phyloP scores from a whole-genome alignment of 2,797 vertebrate species.

The Pseudochromis fuscus region DNA sequence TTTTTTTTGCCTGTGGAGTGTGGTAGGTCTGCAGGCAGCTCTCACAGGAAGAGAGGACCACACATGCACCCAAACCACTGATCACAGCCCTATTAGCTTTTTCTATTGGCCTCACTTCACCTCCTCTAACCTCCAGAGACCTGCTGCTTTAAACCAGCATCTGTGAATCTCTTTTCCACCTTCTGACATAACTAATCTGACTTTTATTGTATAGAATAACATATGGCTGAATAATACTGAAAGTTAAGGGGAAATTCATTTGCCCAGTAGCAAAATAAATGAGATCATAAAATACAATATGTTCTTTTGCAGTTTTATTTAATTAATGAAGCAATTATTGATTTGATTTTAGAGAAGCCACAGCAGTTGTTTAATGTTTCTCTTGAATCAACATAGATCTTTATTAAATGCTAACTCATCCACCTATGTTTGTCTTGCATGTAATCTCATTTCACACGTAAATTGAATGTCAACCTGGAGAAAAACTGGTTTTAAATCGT shows the following conservation, averaged over 20 bases:
- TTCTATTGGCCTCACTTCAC: constrained; percentile 1
- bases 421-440: background rate
- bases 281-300: too few relatives aligned
- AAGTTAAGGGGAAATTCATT: too few relatives aligned
- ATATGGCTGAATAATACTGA: too few relatives aligned
- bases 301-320: too few relatives aligned
- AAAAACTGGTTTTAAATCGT: background rate
- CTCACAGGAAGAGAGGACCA: constrained; percentile 51
- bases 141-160: background rate
- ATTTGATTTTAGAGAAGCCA: background rate
- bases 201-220: too few relatives aligned
- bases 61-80: constrained; percentile 45
- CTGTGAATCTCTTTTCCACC: too few relatives aligned
- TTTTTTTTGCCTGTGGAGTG: constrained; percentile 29
- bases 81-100: constrained; percentile 7
- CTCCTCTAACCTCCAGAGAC: background rate
- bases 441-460: background rate
- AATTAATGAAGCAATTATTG: background rate
- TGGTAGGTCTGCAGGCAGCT: constrained; percentile 26
- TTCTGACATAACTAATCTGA: too few relatives aligned
- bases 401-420: background rate
- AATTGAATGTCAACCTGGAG: background rate
- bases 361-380: background rate
- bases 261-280: too few relatives aligned
- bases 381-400: background rate